Conservation (phyloP, 2,113 vertebrate genomes). For the Xiphophorus maculatus region DNA sequence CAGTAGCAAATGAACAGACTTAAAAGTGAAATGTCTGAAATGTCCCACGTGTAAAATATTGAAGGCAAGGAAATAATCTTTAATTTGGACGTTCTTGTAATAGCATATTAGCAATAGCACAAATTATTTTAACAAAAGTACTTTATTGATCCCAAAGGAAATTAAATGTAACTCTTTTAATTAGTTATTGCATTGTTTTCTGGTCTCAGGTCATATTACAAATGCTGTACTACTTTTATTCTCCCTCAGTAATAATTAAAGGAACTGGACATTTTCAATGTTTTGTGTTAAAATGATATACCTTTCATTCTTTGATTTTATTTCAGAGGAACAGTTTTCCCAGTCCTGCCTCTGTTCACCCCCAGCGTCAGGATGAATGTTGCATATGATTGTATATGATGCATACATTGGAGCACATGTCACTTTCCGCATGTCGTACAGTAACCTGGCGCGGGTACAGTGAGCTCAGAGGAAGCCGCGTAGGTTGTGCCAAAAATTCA, state of each 20-base stretch:
- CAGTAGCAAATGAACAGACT: too few species aligned
- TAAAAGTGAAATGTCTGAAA: too few species aligned
- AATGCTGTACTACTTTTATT: too few species aligned
- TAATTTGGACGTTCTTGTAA: neutral
- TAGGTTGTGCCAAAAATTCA: slow-evolving; percentile 87
- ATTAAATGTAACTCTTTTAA: too few species aligned
- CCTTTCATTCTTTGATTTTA: slow-evolving; percentile 42
- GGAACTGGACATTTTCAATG: neutral
- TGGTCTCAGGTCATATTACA: too few species aligned
- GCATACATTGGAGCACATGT: slow-evolving; percentile 28
- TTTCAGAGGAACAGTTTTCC: slow-evolving; percentile 76
- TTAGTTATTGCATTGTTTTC: too few species aligned
- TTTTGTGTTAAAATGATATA: slow-evolving; percentile 39
- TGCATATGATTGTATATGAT: neutral
- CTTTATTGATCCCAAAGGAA: too few species aligned
- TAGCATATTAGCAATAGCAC: neutral
- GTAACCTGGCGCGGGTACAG: slow-evolving; percentile 40
- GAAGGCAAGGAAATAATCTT: neutral
- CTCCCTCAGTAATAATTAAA: too few species aligned
- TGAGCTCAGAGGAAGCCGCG: slow-evolving; percentile 51
- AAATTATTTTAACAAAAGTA: too few species aligned
- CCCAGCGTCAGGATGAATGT: slow-evolving; percentile 7
- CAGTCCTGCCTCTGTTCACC: slow-evolving; percentile 69
- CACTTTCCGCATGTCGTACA: slow-evolving; percentile 13
- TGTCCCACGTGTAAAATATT: too few species aligned